Percentiles rank a stretch among this genome's conserved stretches.
Conservation (phyloP, 2,113 vertebrate species). For the Silurus asotus region DNA sequence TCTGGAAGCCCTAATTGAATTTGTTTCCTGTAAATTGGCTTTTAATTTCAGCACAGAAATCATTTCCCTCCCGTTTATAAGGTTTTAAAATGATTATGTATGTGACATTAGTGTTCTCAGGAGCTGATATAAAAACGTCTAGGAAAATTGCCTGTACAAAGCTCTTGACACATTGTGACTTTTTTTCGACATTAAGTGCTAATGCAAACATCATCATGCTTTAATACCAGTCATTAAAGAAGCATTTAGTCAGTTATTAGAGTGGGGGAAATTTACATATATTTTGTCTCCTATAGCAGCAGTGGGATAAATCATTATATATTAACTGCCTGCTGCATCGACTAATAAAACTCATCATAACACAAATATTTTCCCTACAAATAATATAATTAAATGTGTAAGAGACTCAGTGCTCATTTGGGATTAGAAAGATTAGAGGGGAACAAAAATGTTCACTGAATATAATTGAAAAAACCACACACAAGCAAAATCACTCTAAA, state of each 20-base stretch:
- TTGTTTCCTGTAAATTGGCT: constrained; percentile 71
- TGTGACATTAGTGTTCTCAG: constrained; percentile 68
- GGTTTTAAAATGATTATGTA: constrained; percentile 68
- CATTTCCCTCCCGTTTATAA: constrained; percentile 57
- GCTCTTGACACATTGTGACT: constrained; percentile 41
- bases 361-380: constrained; percentile 57
- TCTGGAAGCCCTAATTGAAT: constrained; percentile 71
- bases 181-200: constrained; percentile 33
- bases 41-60: constrained; percentile 67
- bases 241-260: constrained; percentile 45
- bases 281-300: constrained; percentile 17
- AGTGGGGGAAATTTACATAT: constrained; percentile 51
- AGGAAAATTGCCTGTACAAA: constrained; percentile 60
- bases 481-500: background rate
- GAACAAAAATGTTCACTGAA: constrained; percentile 1
- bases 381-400: constrained; percentile 11
- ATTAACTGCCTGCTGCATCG: constrained; percentile 54
- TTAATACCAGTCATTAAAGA: constrained; percentile 48
- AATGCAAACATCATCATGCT: constrained; percentile 23
- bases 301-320: constrained; percentile 52
- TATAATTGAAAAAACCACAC: background rate
- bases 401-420: background rate
- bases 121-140: constrained; percentile 67
- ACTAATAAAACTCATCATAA: constrained; percentile 44
- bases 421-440: background rate